Conservation (phyloP, 2,797 vertebrate genomes). For the Danio tinwini region DNA sequence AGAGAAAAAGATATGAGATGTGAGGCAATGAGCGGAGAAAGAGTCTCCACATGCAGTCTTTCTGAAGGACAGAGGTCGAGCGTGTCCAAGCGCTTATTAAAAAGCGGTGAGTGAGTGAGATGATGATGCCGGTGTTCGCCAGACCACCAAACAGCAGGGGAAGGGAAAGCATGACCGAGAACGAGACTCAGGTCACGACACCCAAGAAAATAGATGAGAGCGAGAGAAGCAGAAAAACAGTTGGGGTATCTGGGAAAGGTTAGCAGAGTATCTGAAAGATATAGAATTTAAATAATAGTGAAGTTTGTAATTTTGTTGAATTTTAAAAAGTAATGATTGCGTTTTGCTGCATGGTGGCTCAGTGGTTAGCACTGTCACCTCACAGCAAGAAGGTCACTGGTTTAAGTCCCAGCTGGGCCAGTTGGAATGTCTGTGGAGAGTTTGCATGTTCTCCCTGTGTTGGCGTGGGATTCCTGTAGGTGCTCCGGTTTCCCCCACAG, state of each 20-base stretch:
- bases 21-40: neutral
- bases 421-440: too few species aligned
- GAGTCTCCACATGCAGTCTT: slow-evolving; percentile 43
- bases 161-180: neutral
- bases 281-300: neutral
- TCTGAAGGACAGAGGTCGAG: slow-evolving; percentile 72
- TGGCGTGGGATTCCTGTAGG: too few species aligned
- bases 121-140: slow-evolving; percentile 53
- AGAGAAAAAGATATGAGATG: neutral
- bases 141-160: slow-evolving; percentile 14
- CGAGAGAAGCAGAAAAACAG: neutral
- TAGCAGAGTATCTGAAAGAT: neutral
- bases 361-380: too few species aligned
- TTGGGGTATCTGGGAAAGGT: neutral
- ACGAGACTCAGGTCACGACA: slow-evolving; percentile 6
- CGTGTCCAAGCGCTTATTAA: slow-evolving; percentile 33
- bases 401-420: too few species aligned
- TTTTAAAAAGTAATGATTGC: neutral
- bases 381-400: too few species aligned
- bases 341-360: neutral
- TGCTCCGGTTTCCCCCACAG: too few species aligned
- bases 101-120: slow-evolving; percentile 63
- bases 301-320: neutral
- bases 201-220: slow-evolving; percentile 19
- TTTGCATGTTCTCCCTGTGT: too few species aligned